These are phyloP conservation scores for Tympanoctomys barrerae DNA, from an alignment of 2,797 vertebrate species.

Conservation along the genomic window DNA sequence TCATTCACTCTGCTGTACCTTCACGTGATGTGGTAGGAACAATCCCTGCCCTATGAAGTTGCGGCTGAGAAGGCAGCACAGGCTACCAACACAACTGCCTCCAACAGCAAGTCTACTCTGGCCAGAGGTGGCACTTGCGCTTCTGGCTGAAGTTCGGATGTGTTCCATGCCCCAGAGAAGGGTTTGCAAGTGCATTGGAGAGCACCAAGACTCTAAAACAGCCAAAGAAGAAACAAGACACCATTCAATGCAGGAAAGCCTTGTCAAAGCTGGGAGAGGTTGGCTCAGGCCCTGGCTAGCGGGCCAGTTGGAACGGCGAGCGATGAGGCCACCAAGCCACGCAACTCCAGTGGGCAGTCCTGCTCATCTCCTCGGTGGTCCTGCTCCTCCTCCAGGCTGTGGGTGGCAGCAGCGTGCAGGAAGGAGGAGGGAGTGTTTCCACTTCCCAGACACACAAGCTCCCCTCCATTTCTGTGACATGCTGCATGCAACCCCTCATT, in stretches of 20 bases:
- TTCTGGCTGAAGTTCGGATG: not conserved
- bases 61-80: not conserved
- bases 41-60: not conserved
- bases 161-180: not conserved
- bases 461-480: not conserved
- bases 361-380: not conserved
- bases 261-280: not conserved
- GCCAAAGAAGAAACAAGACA: not conserved
- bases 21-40: not conserved
- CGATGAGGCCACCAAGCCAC: not conserved
- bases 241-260: not conserved
- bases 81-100: not conserved
- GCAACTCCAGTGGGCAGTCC: not conserved
- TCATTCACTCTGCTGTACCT: not conserved
- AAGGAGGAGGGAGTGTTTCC: not conserved
- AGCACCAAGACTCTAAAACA: not conserved
- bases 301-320: not conserved
- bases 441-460: not conserved
- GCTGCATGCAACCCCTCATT: fast-evolving
- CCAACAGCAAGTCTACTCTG: not conserved
- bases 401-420: not conserved
- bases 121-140: not conserved
- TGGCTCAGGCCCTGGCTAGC: not conserved
- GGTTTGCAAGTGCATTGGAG: not conserved
- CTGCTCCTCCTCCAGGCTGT: too few species aligned